These are phyloP conservation scores for Ammodytes dubius DNA, from an alignment of 2,113 vertebrate genomes.

Conservation along the genomic window DNA sequence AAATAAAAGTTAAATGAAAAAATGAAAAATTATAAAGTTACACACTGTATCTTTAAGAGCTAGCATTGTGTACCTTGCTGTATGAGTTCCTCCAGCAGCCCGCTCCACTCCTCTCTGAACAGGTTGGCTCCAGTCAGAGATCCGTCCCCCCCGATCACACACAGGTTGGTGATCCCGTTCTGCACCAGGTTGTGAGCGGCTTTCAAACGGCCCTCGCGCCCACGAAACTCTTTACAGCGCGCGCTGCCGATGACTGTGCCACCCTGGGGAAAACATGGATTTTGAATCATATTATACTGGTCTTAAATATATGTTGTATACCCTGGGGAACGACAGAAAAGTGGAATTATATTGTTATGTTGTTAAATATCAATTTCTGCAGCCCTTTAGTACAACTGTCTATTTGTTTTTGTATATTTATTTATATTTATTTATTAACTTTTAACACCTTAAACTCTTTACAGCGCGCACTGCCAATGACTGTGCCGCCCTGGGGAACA, in stretches of 20 bases:
- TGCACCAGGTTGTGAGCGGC: slow-evolving; percentile 91
- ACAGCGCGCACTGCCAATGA: slow-evolving; percentile 97
- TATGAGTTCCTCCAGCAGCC: slow-evolving; percentile 89
- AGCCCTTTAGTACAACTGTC: no score
- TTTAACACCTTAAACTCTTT: no score
- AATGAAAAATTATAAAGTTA: no score
- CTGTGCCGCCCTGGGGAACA: slow-evolving; percentile 91
- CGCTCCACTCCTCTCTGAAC: slow-evolving; percentile 94
- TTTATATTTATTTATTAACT: no score
- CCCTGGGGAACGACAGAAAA: slow-evolving; percentile 82
- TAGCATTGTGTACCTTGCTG: slow-evolving; percentile 78
- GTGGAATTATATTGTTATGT: not conserved
- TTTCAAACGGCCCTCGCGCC: slow-evolving; percentile 90
- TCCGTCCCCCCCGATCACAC: slow-evolving; percentile 96
- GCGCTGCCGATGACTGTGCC: slow-evolving; percentile 98
- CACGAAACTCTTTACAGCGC: slow-evolving; percentile 92
- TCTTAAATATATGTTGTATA: no score
- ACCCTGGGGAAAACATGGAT: slow-evolving; percentile 82
- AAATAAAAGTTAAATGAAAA: no score
- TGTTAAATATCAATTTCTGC: no score
- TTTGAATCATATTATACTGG: not conserved
- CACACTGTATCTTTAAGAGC: no score
- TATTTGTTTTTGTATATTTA: no score
- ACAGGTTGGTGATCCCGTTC: slow-evolving; percentile 92
- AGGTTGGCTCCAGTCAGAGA: slow-evolving; percentile 96